A percentile compares a stretch with the other conserved stretches of the same genome.
Evolutionary conservation across 2,113 vertebrate genomes (phyloP).

Genomic region (Bubo blakistoni): DNA sequence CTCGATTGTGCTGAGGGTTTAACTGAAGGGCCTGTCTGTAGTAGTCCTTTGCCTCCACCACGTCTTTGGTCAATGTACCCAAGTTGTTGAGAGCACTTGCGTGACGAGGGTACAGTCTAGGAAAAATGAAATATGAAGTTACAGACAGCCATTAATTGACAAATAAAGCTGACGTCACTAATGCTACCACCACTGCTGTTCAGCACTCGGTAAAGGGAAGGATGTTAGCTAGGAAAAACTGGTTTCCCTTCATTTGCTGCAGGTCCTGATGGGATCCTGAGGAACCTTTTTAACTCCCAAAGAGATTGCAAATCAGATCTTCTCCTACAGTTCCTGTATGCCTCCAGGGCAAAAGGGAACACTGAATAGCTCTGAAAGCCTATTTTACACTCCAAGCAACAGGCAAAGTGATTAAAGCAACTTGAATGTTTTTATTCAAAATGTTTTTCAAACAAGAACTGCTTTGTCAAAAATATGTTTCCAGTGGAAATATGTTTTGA

Average conservation of each 20-base stretch:
- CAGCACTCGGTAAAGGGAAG: background rate
- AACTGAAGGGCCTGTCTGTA: constrained; percentile 88
- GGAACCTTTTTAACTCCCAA: background rate
- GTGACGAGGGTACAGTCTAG: constrained; percentile 89
- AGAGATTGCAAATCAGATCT: background rate
- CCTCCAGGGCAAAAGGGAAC: background rate
- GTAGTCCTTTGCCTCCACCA: constrained; percentile 84
- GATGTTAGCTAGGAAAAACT: background rate
- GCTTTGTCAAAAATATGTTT: background rate
- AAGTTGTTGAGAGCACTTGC: constrained; percentile 97
- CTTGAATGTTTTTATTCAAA: background rate
- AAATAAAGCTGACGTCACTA: background rate
- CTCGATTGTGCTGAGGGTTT: constrained; percentile 92
- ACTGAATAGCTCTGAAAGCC: background rate
- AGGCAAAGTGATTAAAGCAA: background rate
- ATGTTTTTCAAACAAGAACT: background rate
- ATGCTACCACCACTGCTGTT: background rate
- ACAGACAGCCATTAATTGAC: background rate
- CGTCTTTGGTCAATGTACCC: constrained; percentile 85
- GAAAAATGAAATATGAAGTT: background rate
- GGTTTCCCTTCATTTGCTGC: background rate
- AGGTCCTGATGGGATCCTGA: background rate
- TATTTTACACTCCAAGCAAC: background rate
- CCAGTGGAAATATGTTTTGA: background rate
- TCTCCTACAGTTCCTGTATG: background rate